Percentiles rank a stretch among this genome's conserved stretches.
Evolutionary conservation across 2,113 vertebrate species (phyloP).

Genomic region (Scytalopus superciliaris): DNA sequence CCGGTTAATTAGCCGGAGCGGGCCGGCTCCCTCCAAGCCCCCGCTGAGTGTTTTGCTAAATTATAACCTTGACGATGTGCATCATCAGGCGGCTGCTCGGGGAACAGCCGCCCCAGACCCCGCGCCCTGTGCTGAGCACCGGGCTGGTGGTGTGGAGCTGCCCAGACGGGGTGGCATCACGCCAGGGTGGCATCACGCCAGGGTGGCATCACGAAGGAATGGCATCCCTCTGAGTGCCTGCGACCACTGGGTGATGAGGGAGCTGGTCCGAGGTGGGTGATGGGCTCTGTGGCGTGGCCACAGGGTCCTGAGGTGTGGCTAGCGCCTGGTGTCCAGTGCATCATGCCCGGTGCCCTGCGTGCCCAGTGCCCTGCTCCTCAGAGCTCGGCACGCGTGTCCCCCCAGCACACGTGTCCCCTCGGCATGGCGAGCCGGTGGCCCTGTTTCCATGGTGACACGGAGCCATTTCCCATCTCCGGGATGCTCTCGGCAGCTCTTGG

Average conservation of each 20-base stretch:
- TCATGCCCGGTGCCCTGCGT: rapidly evolving
- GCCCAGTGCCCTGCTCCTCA: neutral
- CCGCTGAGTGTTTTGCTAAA: conserved; percentile 17
- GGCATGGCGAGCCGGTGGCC: conserved; percentile 11
- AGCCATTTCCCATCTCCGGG: conserved; percentile 45
- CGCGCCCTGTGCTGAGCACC: rapidly evolving
- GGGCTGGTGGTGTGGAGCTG: neutral
- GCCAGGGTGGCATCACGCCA: rapidly evolving
- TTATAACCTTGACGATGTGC: conserved; percentile 42
- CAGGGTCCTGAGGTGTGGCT: rapidly evolving
- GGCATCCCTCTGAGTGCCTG: rapidly evolving
- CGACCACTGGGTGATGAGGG: rapidly evolving
- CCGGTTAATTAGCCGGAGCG: neutral
- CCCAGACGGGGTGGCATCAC: rapidly evolving
- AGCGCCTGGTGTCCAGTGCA: rapidly evolving
- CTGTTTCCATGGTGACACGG: conserved; percentile 54
- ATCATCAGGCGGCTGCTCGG: neutral
- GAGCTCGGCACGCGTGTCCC: neutral
- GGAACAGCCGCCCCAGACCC: neutral
- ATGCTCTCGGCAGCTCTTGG: neutral
- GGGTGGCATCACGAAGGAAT: rapidly evolving
- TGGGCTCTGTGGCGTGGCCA: neutral
- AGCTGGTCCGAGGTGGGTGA: neutral
- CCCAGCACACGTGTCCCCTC: neutral
- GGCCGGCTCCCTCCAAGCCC: neutral